Conservation (phyloP, 2,797 vertebrate genomes). For the Coregonus suidteri region DNA sequence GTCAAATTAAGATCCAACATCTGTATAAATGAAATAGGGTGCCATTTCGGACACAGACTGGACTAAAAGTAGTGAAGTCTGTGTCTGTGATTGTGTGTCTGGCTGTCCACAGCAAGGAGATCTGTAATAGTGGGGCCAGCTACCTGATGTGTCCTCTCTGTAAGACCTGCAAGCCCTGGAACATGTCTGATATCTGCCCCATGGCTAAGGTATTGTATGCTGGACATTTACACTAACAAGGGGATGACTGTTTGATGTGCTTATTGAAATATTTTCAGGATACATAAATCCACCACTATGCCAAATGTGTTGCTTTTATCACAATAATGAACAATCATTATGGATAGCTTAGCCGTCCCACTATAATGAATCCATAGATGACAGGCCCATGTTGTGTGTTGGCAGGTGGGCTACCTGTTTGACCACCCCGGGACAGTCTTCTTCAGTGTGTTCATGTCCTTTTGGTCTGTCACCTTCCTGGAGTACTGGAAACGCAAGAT, state of each 20-base stretch:
- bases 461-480: constrained; percentile 83
- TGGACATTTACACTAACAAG: neutral
- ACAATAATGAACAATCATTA: no score
- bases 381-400: no score
- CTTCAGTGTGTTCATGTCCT: constrained; percentile 86
- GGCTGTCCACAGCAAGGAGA: constrained; percentile 72
- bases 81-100: constrained; percentile 7
- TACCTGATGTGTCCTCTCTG: constrained; percentile 83
- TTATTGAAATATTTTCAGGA: no score
- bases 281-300: no score
- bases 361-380: no score
- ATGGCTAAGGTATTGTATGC: constrained; percentile 77
- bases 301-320: no score
- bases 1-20: no score
- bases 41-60: no score
- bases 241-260: no score
- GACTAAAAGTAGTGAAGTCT: constrained; percentile 16
- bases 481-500: constrained; percentile 84
- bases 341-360: no score
- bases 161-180: constrained; percentile 79
- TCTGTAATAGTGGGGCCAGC: constrained; percentile 69
- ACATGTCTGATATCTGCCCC: constrained; percentile 83
- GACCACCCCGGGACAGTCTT: constrained; percentile 81
- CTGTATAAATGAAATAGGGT: no score
- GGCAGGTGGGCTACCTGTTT: constrained; percentile 80